Percentiles rank a stretch among this genome's conserved stretches.
phyloP scores from a whole-genome alignment of 1,140 invertebrate genomes.

The Akabosia matsudoensis region DNA sequence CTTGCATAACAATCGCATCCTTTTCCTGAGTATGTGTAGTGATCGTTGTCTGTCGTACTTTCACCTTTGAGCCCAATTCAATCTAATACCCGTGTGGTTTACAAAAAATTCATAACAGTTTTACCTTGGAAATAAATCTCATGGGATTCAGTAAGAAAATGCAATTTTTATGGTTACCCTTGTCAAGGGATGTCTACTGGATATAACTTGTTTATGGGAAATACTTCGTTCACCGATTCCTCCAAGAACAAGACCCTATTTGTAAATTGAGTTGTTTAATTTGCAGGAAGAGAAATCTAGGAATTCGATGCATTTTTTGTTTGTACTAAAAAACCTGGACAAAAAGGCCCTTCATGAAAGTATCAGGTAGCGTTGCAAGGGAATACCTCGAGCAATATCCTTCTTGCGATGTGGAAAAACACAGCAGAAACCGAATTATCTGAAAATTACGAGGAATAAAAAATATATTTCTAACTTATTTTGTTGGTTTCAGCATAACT shows the following conservation, averaged over 20 bases:
- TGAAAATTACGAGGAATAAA: constrained; percentile 3
- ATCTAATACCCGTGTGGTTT: too few species aligned
- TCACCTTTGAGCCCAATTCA: constrained; percentile 35
- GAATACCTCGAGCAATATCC: constrained; percentile 43
- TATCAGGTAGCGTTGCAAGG: constrained; percentile 40
- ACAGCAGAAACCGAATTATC: constrained; percentile 44
- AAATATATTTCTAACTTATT: too few species aligned
- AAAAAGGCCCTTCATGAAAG: constrained; percentile 46
- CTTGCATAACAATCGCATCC: constrained; percentile 32
- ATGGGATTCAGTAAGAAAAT: not conserved
- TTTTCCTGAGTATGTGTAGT: constrained; percentile 27
- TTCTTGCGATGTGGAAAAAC: constrained; percentile 40
- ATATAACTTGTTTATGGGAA: constrained; percentile 43
- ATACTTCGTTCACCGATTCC: constrained; percentile 43
- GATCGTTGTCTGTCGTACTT: constrained; percentile 33
- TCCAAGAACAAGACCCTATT: constrained; percentile 40
- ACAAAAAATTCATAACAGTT: constrained; percentile 2
- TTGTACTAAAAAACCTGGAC: constrained; percentile 41
- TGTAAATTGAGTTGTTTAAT: constrained; percentile 1
- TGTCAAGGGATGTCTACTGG: constrained; percentile 39
- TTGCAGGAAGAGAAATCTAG: not conserved
- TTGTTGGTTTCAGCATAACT: too few species aligned
- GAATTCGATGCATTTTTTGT: not conserved
- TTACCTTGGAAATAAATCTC: not conserved
- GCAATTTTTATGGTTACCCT: constrained; percentile 37